These are phyloP conservation scores for Diabrotica balteata DNA, from an alignment of 2,888 invertebrate species.

Conservation along the genomic window DNA sequence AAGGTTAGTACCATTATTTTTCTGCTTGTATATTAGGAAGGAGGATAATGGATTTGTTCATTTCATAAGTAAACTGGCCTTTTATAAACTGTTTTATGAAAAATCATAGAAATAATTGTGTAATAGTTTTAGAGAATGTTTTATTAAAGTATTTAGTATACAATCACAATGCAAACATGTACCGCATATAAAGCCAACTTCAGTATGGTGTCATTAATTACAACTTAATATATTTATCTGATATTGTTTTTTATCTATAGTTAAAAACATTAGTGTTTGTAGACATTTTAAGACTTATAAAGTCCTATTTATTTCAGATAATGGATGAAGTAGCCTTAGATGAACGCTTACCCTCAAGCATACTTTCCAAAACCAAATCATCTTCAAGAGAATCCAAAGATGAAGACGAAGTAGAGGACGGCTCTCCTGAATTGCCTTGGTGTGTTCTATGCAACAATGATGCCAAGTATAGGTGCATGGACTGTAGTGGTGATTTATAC, in stretches of 20 bases:
- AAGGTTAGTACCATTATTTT: slow-evolving; percentile 46
- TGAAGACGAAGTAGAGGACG: slow-evolving; percentile 16
- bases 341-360: slow-evolving; percentile 51
- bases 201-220: no score
- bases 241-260: no score
- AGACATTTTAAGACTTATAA: no score
- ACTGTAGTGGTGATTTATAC: slow-evolving; percentile 82
- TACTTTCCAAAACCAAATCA: slow-evolving; percentile 31
- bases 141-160: background rate
- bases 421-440: slow-evolving; percentile 71
- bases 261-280: no score
- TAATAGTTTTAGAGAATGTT: background rate
- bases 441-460: slow-evolving; percentile 88
- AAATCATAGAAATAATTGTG: no score
- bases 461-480: slow-evolving; percentile 75
- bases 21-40: no score
- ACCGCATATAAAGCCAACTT: no score
- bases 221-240: no score
- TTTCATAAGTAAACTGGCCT: no score
- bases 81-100: no score
- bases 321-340: slow-evolving; percentile 64
- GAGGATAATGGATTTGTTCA: no score
- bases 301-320: slow-evolving; percentile 47
- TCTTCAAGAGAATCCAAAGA: slow-evolving; percentile 14
- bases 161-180: no score